Base-by-base conservation (phyloP, 2,888 invertebrate genomes). In the Phalera bucephala region DNA sequence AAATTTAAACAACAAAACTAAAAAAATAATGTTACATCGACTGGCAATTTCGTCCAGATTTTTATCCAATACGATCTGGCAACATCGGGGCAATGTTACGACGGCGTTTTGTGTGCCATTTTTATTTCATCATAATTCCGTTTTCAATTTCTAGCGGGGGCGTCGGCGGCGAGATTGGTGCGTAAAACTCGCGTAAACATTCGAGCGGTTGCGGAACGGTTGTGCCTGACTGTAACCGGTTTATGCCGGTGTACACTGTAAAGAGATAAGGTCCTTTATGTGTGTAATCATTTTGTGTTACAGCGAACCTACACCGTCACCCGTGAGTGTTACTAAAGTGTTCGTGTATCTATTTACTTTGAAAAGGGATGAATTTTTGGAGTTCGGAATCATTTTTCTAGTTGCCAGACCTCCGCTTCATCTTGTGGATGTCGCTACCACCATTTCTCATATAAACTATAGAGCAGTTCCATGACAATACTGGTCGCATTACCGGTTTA, bases 141-240 rank as follows among this genome's bases (percentile, higher is more conserved):
- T 80, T 88, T 86, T 87, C 86, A 84, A 87, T 86, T 85, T 85
- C 80, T 78, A 72, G 68, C 72, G 64, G 59, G 55, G 57, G 64
- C 56, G 62, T 65, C 52, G 62, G 64, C 55, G 64, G 52, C 70
- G 74, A 81, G 84, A 86, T 87, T 85, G 87, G 72, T 75, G 81
- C 80, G 80, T 88, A 87, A 87, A 87, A 87, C 53, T 79, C 79
- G 72, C 86, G 83, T 86, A 85, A 87, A 84, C 82, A 78, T 85
- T 73, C 67, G 71, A 81, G 79, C 80, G 79, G 77, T 83, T 77
- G 78, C 61, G 68, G 71, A 78, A 69, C 78, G 73, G 79, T 84
- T 80, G 72, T 73, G 70, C 72, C 62, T 68, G 71, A 76, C 80
- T 80, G 80, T 85, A 80, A 80, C 80, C 72, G 70, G 77, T 86